These are phyloP conservation scores for Sceloporus undulatus DNA, from an alignment of 2,113 vertebrate species.

Conservation along the genomic window DNA sequence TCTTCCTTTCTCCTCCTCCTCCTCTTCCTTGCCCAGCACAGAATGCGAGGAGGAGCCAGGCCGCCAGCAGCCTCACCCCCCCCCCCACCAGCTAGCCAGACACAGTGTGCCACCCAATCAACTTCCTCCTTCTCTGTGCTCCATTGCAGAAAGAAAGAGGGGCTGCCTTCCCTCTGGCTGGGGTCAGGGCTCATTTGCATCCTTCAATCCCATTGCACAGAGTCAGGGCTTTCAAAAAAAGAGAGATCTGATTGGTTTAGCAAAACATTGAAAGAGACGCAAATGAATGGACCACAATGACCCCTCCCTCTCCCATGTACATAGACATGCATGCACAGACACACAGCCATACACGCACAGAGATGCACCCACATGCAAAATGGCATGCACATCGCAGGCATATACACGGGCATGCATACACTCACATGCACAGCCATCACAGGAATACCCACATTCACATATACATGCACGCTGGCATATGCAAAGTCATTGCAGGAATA, in stretches of 20 bases:
- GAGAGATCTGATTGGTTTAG: background rate
- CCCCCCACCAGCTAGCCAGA: slow-evolving; percentile 5
- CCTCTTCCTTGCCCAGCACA: background rate
- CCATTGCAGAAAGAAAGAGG: background rate
- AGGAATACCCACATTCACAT: too few species aligned
- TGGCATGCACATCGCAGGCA: too few species aligned
- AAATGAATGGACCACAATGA: background rate
- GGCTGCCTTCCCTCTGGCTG: background rate
- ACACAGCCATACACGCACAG: background rate
- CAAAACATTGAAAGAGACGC: background rate
- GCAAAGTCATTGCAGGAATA: too few species aligned
- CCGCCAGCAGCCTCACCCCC: background rate
- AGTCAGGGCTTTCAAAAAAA: background rate
- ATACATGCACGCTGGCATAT: too few species aligned
- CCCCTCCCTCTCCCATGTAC: background rate
- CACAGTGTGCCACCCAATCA: background rate
- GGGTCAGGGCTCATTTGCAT: background rate
- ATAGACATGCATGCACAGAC: background rate
- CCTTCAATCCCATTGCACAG: background rate
- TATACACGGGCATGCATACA: too few species aligned
- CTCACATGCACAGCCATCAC: too few species aligned
- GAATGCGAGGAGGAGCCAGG: slow-evolving; percentile 14
- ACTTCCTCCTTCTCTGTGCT: background rate
- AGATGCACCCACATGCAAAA: background rate
- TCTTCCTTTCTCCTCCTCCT: slow-evolving; percentile 19